Evolutionary conservation across 1,140 invertebrate genomes (phyloP).

Genomic region (Zaprionus davidi): DNA sequence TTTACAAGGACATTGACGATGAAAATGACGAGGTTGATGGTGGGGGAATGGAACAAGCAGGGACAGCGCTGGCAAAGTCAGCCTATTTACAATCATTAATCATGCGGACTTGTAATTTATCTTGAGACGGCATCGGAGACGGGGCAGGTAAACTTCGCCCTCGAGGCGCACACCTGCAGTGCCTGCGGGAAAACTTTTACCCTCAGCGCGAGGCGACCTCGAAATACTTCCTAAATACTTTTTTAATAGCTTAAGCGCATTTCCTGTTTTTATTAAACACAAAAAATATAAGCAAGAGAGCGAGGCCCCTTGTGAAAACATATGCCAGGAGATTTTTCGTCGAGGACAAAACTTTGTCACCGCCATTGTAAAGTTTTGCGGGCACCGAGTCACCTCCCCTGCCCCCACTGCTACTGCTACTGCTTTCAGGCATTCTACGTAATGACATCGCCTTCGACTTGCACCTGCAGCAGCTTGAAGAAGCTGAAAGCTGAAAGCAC

Average conservation of each 20-base stretch:
- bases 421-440: conserved; percentile 14
- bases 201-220: conserved; percentile 39
- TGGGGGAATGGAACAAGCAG: not conserved
- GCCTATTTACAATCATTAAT: conserved; percentile 76
- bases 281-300: conserved; percentile 26
- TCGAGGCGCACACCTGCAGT: conserved; percentile 38
- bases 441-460: conserved; percentile 44
- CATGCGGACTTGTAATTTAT: conserved; percentile 78
- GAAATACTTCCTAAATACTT: conserved; percentile 79
- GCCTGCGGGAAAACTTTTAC: conserved; percentile 47
- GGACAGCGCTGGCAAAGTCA: conserved; percentile 18
- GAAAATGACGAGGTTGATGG: conserved; percentile 26
- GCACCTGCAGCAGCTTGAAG: conserved; percentile 58
- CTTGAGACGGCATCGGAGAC: conserved; percentile 36
- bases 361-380: conserved; percentile 60
- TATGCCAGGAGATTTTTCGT: conserved; percentile 61
- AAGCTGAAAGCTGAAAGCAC: conserved; percentile 2
- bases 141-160: conserved; percentile 4
- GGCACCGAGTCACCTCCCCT: not conserved
- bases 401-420: not conserved
- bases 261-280: conserved; percentile 76
- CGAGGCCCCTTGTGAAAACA: conserved; percentile 43
- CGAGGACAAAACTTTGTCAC: conserved; percentile 65
- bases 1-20: conserved; percentile 21
- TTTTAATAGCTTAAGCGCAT: conserved; percentile 82